These are phyloP conservation scores for Melipona beecheii DNA, from an alignment of 2,888 invertebrate genomes.

Conservation along the genomic window DNA sequence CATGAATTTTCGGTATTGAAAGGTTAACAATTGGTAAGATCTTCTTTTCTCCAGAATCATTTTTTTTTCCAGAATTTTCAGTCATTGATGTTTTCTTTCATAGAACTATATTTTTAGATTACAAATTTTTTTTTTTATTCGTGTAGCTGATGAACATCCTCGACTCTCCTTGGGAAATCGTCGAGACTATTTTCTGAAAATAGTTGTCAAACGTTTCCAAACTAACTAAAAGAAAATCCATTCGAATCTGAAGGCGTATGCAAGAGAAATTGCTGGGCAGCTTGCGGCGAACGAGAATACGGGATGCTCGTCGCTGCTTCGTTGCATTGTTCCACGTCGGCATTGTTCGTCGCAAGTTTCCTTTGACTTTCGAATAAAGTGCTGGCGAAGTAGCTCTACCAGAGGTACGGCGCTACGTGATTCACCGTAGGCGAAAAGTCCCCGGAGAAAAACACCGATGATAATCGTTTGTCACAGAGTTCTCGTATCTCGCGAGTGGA, in stretches of 20 bases:
- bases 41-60: too few species aligned
- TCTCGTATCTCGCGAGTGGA: too few species aligned
- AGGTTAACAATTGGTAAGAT: too few species aligned
- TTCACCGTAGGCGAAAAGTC: constrained; percentile 7
- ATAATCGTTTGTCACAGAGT: neutral
- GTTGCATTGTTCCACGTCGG: constrained; percentile 32
- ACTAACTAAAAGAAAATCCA: neutral
- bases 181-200: too few species aligned
- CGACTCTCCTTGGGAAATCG: too few species aligned
- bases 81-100: too few species aligned
- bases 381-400: constrained; percentile 29
- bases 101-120: too few species aligned
- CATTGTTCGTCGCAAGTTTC: constrained; percentile 35
- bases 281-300: constrained; percentile 18
- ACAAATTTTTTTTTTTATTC: too few species aligned
- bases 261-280: constrained; percentile 14
- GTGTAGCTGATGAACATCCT: too few species aligned
- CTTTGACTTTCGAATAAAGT: constrained; percentile 41
- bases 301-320: constrained; percentile 11
- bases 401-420: constrained; percentile 16
- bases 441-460: constrained; percentile 19
- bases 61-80: too few species aligned
- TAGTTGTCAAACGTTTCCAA: neutral
- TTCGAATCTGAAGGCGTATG: neutral
- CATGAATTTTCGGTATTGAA: too few species aligned